Evolutionary conservation across 2,113 vertebrate species (phyloP).

Genomic region (Gopherus flavomarginatus): DNA sequence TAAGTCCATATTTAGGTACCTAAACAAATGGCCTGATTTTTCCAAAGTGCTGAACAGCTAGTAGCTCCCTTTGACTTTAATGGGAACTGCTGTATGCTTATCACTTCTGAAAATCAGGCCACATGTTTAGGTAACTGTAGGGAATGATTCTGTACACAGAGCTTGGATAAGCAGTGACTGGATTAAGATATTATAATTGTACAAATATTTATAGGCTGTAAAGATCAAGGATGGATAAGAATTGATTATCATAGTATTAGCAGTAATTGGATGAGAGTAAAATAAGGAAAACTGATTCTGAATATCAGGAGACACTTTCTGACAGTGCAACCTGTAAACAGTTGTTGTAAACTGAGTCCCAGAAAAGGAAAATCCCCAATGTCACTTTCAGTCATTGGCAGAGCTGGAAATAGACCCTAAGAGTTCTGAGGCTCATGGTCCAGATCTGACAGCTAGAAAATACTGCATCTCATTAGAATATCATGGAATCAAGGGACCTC

Average conservation of each 20-base stretch:
- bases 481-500: too few species aligned
- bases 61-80: neutral
- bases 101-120: neutral
- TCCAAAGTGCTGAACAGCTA: neutral
- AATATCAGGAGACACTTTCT: neutral
- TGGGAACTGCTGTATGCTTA: neutral
- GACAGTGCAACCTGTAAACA: fast-evolving
- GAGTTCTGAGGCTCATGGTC: neutral
- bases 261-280: neutral
- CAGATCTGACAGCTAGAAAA: neutral
- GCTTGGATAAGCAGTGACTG: neutral
- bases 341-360: neutral
- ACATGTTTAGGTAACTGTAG: neutral
- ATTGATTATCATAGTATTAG: neutral
- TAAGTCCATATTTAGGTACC: neutral
- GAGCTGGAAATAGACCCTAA: neutral
- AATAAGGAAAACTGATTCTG: neutral
- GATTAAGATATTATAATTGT: neutral
- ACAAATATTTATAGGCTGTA: neutral
- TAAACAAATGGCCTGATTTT: neutral
- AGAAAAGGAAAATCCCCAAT: neutral
- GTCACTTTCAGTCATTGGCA: neutral
- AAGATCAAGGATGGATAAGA: neutral
- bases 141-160: neutral
- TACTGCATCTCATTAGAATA: too few species aligned